A percentile compares a stretch with the other conserved stretches of the same genome.
Conservation (phyloP, 1,140 invertebrate genomes). For the Drosophila suzukii region DNA sequence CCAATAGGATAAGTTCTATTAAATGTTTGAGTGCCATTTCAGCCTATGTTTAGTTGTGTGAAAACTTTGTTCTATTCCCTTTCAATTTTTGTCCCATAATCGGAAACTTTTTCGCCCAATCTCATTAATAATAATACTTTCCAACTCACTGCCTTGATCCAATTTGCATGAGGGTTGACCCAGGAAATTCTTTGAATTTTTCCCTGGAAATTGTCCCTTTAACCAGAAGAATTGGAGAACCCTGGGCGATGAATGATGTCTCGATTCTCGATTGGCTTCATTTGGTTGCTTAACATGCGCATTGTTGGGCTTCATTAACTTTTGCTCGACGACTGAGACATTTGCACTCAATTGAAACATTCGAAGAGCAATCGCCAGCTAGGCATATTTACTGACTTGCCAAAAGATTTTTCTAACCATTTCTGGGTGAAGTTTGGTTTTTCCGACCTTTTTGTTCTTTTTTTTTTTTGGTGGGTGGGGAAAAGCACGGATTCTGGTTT, state of each 20-base stretch:
- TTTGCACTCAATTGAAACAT: slow-evolving; percentile 43
- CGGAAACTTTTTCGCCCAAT: neutral
- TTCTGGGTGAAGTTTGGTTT: slow-evolving; percentile 26
- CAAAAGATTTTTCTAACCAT: slow-evolving; percentile 18
- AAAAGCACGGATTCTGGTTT: slow-evolving; percentile 20
- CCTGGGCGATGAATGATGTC: slow-evolving; percentile 21
- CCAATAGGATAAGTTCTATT: neutral
- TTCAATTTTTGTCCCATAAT: neutral
- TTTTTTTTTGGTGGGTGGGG: neutral
- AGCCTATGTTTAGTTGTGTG: neutral
- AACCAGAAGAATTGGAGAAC: slow-evolving; percentile 14
- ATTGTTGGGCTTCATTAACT: slow-evolving; percentile 72
- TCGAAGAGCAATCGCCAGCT: slow-evolving; percentile 25
- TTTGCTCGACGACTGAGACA: slow-evolving; percentile 44
- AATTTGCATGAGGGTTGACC: slow-evolving; percentile 12
- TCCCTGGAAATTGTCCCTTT: slow-evolving; percentile 19
- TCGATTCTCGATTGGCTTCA: slow-evolving; percentile 61
- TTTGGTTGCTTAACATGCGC: slow-evolving; percentile 68
- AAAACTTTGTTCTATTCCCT: neutral
- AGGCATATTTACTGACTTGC: slow-evolving; percentile 70
- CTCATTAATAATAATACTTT: slow-evolving; percentile 40
- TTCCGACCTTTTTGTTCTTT: slow-evolving; percentile 7
- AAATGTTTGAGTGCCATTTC: neutral
- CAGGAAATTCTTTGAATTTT: slow-evolving; percentile 5
- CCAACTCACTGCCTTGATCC: slow-evolving; percentile 13